These are phyloP conservation scores for Nyleta sp. DNA, from an alignment of 2,888 invertebrate species.

Conservation along the genomic window DNA sequence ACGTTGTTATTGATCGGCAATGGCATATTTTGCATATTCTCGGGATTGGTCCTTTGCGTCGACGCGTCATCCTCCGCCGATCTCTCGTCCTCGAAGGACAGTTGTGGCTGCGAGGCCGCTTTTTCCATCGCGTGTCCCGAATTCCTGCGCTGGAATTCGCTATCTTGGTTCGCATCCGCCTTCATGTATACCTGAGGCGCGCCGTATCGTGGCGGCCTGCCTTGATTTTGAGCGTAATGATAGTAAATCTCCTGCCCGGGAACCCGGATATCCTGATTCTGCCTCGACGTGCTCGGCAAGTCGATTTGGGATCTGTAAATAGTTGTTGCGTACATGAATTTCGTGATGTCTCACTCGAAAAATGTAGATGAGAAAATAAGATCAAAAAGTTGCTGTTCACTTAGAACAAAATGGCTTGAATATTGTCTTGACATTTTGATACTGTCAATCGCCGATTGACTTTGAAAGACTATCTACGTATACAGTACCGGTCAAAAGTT, in stretches of 20 bases:
- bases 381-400: no score
- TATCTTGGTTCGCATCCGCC: slow-evolving; percentile 73
- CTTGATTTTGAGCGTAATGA: slow-evolving; percentile 75
- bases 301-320: slow-evolving; percentile 76
- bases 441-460: no score
- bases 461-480: no score
- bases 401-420: no score
- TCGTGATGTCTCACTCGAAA: neutral
- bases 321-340: neutral
- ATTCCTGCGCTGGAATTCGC: slow-evolving; percentile 76
- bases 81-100: slow-evolving; percentile 84
- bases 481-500: no score
- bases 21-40: slow-evolving; percentile 67
- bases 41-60: slow-evolving; percentile 70
- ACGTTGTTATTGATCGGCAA: slow-evolving; percentile 42
- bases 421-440: no score
- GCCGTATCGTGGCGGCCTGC: slow-evolving; percentile 73
- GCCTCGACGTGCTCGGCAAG: slow-evolving; percentile 78
- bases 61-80: slow-evolving; percentile 61
- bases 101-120: slow-evolving; percentile 87
- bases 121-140: slow-evolving; percentile 77
- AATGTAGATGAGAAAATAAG: no score
- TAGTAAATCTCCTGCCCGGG: slow-evolving; percentile 78
- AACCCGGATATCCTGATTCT: slow-evolving; percentile 74
- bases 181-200: slow-evolving; percentile 79